phyloP scores from a whole-genome alignment of 2,113 vertebrate species.

The Ictidomys tridecemlineatus region DNA sequence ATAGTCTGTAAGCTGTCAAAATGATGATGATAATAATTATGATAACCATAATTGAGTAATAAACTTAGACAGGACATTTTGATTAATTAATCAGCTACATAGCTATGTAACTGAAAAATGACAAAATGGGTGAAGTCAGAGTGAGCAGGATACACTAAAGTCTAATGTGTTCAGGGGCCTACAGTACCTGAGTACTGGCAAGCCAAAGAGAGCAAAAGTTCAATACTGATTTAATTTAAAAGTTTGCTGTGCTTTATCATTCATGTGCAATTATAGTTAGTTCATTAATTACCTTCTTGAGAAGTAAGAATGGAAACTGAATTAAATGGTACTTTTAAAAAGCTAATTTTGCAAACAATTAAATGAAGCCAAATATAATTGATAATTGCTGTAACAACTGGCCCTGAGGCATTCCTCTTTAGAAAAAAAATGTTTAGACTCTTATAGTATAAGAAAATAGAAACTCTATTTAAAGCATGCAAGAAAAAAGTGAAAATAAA shows the following conservation, averaged over 20 bases:
- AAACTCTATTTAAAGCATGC: slow-evolving; percentile 38
- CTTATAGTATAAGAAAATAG: slow-evolving; percentile 12
- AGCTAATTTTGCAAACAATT: slow-evolving; percentile 81
- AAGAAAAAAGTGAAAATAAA: slow-evolving; percentile 65
- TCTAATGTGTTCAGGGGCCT: background rate
- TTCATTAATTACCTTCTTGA: slow-evolving; percentile 80
- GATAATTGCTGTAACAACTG: slow-evolving; percentile 67
- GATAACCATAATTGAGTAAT: background rate
- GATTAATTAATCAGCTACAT: background rate
- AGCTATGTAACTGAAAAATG: background rate
- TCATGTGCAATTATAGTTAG: slow-evolving; percentile 77
- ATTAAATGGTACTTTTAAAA: slow-evolving; percentile 76
- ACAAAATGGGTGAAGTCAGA: rapidly evolving
- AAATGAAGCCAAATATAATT: slow-evolving; percentile 77
- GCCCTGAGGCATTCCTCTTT: slow-evolving; percentile 49
- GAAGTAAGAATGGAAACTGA: slow-evolving; percentile 70
- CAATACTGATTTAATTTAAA: slow-evolving; percentile 74
- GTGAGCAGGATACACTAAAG: background rate
- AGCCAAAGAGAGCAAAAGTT: slow-evolving; percentile 49
- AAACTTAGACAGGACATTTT: slow-evolving; percentile 24
- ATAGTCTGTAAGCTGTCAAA: background rate
- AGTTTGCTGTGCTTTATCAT: slow-evolving; percentile 73
- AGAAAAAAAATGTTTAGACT: slow-evolving; percentile 65
- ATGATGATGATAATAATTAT: background rate
- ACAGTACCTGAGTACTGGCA: background rate